phyloP scores from a whole-genome alignment of 2,888 invertebrate species.

The Phaonia tiefii region DNA sequence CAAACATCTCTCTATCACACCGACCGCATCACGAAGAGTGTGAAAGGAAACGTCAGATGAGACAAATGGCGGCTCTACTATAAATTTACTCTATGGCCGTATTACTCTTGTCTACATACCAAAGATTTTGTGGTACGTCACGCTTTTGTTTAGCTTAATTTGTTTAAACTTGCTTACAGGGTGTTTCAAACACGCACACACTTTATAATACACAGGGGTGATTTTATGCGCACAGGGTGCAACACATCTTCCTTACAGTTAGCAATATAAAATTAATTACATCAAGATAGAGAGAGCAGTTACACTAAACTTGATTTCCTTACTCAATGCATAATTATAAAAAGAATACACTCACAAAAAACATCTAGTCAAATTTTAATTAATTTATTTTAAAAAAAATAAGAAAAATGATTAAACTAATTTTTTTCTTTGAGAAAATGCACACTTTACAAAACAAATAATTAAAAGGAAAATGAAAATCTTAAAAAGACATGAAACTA shows the following conservation, averaged over 20 bases:
- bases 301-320: conserved; percentile 14
- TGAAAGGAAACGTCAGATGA: too few relatives aligned
- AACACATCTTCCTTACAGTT: conserved; percentile 16
- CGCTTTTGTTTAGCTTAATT: too few relatives aligned
- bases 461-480: conserved; percentile 45
- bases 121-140: too few relatives aligned
- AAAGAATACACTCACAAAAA: conserved; percentile 29
- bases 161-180: too few relatives aligned
- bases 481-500: conserved; percentile 49
- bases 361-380: conserved; percentile 64
- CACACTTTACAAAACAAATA: conserved; percentile 61
- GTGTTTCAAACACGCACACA: background rate
- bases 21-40: too few relatives aligned
- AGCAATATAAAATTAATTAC: too few relatives aligned
- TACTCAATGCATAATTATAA: conserved; percentile 21
- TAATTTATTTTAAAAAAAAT: conserved; percentile 45
- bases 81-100: too few relatives aligned
- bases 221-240: background rate
- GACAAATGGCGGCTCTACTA: too few relatives aligned
- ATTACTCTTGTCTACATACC: too few relatives aligned
- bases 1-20: too few relatives aligned
- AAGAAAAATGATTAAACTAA: conserved; percentile 38
- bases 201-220: too few relatives aligned
- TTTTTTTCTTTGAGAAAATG: conserved; percentile 63
- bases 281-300: conserved; percentile 7